Evolutionary conservation across 2,888 invertebrate genomes (phyloP).

Genomic region (Escarpia spicata): DNA sequence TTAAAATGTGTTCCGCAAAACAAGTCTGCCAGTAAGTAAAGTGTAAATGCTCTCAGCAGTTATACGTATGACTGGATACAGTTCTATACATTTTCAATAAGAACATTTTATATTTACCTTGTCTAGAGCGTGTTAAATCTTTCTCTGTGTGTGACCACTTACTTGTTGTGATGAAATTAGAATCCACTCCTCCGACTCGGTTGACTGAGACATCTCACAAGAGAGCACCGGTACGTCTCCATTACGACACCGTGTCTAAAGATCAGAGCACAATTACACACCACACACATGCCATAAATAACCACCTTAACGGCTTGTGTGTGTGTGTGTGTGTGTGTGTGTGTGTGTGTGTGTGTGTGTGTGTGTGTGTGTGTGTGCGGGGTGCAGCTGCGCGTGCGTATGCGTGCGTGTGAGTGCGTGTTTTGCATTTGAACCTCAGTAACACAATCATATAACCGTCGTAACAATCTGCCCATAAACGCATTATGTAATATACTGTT

Average conservation of each 20-base stretch:
- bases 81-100: background rate
- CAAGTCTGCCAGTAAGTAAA: too few relatives aligned
- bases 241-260: background rate
- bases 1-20: too few relatives aligned
- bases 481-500: too few relatives aligned
- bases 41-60: too few relatives aligned
- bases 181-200: background rate
- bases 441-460: too few relatives aligned
- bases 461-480: too few relatives aligned
- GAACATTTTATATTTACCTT: background rate
- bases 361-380: background rate
- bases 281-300: background rate
- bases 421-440: too few relatives aligned
- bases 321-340: conserved; percentile 8
- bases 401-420: background rate
- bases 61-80: too few relatives aligned
- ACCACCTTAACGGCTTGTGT: background rate
- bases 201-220: background rate
- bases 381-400: too few relatives aligned
- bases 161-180: background rate
- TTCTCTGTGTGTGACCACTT: background rate
- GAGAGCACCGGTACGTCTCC: background rate
- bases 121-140: background rate
- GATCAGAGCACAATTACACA: background rate
- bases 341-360: background rate